These are phyloP conservation scores for Heliconius melpomene DNA, from an alignment of 1,140 invertebrate genomes.

Conservation along the genomic window DNA sequence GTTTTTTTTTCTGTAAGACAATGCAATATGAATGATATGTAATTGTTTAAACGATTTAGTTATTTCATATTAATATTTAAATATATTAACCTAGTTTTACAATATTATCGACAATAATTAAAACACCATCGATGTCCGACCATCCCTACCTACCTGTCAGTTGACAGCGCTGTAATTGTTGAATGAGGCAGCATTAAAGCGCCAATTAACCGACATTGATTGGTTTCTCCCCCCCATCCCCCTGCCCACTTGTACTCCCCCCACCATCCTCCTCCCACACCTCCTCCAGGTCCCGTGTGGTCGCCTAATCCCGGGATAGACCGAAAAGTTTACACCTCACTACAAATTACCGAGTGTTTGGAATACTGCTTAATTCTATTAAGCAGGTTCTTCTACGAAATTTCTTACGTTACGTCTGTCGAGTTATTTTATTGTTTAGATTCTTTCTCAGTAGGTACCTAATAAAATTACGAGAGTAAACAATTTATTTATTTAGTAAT, in stretches of 20 bases:
- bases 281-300: constrained; percentile 19
- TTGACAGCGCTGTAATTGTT: constrained; percentile 73
- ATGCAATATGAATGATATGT: too few species aligned
- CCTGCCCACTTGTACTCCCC: constrained; percentile 20
- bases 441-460: too few species aligned
- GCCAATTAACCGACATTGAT: constrained; percentile 77
- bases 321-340: constrained; percentile 30
- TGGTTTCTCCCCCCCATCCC: constrained; percentile 57
- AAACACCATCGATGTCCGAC: constrained; percentile 29
- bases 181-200: constrained; percentile 77
- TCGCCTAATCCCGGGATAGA: constrained; percentile 32
- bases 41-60: too few species aligned
- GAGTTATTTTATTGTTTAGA: not conserved
- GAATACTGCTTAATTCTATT: constrained; percentile 29
- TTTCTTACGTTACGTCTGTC: not conserved
- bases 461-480: too few species aligned
- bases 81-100: too few species aligned
- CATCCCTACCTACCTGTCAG: constrained; percentile 51
- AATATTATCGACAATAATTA: not conserved
- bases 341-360: constrained; percentile 32
- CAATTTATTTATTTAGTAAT: too few species aligned
- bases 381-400: not conserved
- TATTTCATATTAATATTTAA: too few species aligned
- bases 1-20: too few species aligned
- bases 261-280: not conserved